These are phyloP conservation scores for Coptodon bakossiorum DNA, from an alignment of 2,113 vertebrate genomes.

Conservation along the genomic window DNA sequence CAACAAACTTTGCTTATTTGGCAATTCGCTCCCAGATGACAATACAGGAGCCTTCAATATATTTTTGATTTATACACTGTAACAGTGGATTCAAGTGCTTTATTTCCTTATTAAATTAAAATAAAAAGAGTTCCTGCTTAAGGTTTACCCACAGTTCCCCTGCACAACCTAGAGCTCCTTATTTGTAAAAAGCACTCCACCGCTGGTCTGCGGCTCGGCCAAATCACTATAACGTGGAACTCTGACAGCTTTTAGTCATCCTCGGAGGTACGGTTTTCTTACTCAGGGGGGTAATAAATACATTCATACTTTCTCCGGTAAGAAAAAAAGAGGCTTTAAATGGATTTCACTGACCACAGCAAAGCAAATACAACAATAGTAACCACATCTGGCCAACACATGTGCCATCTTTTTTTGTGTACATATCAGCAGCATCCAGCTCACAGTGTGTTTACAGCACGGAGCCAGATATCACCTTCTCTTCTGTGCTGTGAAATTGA, in stretches of 20 bases:
- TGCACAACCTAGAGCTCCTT: not conserved
- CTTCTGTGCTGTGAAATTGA: not conserved
- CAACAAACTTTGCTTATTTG: not conserved
- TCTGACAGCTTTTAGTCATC: slow-evolving; percentile 11
- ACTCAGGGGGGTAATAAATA: not conserved
- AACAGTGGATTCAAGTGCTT: not conserved
- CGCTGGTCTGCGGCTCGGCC: not conserved
- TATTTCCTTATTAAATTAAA: not conserved
- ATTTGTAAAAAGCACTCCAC: slow-evolving; percentile 1
- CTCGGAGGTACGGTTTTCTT: not conserved
- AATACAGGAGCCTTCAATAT: not conserved
- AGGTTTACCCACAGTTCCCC: not conserved
- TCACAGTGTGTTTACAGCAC: slow-evolving; percentile 33
- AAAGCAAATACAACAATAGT: slow-evolving; percentile 38
- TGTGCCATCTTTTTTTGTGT: slow-evolving; percentile 44
- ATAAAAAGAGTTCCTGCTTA: not conserved
- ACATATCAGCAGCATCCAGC: slow-evolving; percentile 9
- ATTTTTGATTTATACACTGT: not conserved
- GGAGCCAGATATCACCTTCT: slow-evolving; percentile 20
- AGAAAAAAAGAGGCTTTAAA: not conserved
- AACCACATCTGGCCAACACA: slow-evolving; percentile 66
- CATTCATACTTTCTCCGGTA: slow-evolving; percentile 35
- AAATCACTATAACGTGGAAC: not conserved
- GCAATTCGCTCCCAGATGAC: not conserved
- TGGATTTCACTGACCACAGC: slow-evolving; percentile 17